Conservation (phyloP, 2,888 invertebrate species). For the Acronicta aceris region DNA sequence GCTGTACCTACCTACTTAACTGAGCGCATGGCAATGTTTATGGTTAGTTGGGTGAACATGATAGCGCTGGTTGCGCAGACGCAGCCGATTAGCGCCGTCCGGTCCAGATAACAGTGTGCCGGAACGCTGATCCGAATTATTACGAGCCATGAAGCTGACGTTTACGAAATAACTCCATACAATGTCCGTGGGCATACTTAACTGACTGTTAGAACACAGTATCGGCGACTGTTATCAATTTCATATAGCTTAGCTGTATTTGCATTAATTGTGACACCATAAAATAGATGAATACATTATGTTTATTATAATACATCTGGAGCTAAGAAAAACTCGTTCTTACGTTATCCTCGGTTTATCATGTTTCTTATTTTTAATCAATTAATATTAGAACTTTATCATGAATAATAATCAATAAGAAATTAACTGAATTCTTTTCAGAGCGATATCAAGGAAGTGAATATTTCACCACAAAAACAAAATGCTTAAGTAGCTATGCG, state of each 20-base stretch:
- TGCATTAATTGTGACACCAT: constrained; percentile 33
- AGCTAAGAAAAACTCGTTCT: too few species aligned
- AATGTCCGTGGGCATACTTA: constrained; percentile 45
- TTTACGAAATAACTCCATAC: constrained; percentile 60
- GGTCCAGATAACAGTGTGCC: constrained; percentile 82
- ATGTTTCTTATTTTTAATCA: too few species aligned
- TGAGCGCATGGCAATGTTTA: constrained; percentile 61
- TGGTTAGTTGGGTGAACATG: constrained; percentile 69
- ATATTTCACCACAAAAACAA: constrained; percentile 9
- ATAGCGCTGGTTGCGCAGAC: constrained; percentile 79
- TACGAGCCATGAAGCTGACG: constrained; percentile 65
- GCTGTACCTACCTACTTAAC: constrained; percentile 24
- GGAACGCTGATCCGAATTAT: constrained; percentile 85
- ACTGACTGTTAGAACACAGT: constrained; percentile 30
- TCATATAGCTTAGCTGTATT: constrained; percentile 29
- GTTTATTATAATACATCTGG: too few species aligned
- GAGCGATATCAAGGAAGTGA: neutral
- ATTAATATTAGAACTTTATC: too few species aligned
- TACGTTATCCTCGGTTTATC: too few species aligned
- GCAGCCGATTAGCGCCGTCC: constrained; percentile 82
- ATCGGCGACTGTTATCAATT: constrained; percentile 43
- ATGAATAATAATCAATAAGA: too few species aligned
- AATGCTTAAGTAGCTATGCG: neutral
- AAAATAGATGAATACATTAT: constrained; percentile 1
- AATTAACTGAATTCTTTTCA: too few species aligned